Conservation (phyloP, 1,140 invertebrate genomes). For the Lepidurus packardi region DNA sequence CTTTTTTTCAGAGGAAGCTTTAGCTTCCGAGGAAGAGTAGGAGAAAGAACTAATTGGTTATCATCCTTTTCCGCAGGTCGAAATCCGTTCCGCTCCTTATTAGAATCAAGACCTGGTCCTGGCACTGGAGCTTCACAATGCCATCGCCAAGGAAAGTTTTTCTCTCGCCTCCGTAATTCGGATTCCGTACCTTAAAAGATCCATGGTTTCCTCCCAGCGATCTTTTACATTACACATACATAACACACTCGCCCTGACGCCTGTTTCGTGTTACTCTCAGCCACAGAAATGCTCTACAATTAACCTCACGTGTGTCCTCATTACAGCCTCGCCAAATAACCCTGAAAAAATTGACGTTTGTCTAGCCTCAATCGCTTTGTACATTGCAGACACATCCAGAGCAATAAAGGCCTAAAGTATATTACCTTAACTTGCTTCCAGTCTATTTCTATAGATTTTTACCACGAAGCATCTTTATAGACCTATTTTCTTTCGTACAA, state of each 20-base stretch:
- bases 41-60: background rate
- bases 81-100: background rate
- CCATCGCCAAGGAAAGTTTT: background rate
- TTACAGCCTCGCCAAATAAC: background rate
- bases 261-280: conserved; percentile 10
- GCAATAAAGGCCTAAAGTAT: conserved; percentile 10
- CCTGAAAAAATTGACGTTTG: background rate
- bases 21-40: background rate
- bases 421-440: background rate
- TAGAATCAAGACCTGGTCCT: background rate
- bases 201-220: background rate
- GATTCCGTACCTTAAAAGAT: conserved; percentile 10
- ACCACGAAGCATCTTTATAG: too few relatives aligned
- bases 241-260: background rate
- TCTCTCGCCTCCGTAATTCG: background rate
- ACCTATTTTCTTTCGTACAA: too few relatives aligned
- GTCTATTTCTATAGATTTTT: too few relatives aligned
- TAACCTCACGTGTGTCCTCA: background rate
- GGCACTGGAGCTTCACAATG: background rate
- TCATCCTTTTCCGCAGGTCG: background rate
- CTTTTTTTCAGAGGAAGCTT: background rate
- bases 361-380: background rate
- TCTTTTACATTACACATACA: background rate
- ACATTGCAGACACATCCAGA: conserved; percentile 5
- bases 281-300: background rate